Conservation (phyloP, 2,797 vertebrate species). For the Sebastes minor region DNA sequence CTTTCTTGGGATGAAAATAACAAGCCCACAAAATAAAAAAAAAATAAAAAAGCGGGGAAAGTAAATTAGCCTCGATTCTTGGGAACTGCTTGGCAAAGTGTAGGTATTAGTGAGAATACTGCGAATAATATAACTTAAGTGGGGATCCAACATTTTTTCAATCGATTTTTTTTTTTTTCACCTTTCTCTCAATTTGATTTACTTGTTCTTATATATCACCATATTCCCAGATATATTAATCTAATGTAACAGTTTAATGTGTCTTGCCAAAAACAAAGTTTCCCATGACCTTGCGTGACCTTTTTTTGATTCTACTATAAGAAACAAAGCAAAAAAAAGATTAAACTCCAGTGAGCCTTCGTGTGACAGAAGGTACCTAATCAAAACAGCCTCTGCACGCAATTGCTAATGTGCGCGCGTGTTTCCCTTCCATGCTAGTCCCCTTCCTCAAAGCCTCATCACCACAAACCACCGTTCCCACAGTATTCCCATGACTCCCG, state of each 20-base stretch:
- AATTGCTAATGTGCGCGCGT: conserved; percentile 21
- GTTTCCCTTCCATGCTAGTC: conserved; percentile 51
- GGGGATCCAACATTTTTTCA: not conserved
- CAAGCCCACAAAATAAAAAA: conserved; percentile 63
- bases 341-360: conserved; percentile 36
- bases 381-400: conserved; percentile 65
- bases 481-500: conserved; percentile 78
- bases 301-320: conserved; percentile 17
- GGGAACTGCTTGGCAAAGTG: conserved; percentile 24
- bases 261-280: conserved; percentile 23
- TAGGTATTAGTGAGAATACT: not conserved
- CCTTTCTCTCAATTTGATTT: not conserved
- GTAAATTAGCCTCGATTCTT: conserved; percentile 38
- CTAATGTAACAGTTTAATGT: not conserved
- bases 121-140: not conserved
- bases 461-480: conserved; percentile 73
- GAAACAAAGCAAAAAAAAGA: conserved; percentile 35
- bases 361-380: conserved; percentile 60
- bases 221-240: not conserved
- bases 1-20: conserved; percentile 75
- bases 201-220: not conserved
- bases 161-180: not conserved
- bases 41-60: not conserved
- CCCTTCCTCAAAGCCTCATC: conserved; percentile 59
- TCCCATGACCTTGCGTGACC: conserved; percentile 65